Percentiles rank a stretch among this genome's conserved stretches.
These are phyloP conservation scores for Psittacula derbiana DNA, from an alignment of 2,797 vertebrate genomes.

Conservation along the genomic window DNA sequence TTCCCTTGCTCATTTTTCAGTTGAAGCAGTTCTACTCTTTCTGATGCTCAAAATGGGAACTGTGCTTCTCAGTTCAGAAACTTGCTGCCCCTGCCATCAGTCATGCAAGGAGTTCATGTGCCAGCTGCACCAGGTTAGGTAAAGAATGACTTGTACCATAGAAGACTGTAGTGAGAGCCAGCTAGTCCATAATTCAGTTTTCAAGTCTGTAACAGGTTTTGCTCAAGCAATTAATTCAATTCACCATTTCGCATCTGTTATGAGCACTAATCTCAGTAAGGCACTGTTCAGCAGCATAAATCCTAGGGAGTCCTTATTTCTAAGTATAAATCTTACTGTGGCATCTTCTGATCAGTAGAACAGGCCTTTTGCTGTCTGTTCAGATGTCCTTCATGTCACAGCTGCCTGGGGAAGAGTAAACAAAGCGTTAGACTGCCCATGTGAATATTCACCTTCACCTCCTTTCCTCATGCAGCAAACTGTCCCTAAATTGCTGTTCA, in stretches of 20 bases:
- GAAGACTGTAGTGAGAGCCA: not conserved
- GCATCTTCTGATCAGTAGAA: not conserved
- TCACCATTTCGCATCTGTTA: not conserved
- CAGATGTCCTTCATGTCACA: not conserved
- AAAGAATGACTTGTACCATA: not conserved
- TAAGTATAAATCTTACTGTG: not conserved
- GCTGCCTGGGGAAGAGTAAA: not conserved
- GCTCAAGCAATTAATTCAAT: conserved; percentile 1
- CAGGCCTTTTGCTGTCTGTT: not conserved
- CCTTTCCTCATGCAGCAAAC: not conserved
- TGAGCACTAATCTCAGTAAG: not conserved
- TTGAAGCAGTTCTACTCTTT: not conserved
- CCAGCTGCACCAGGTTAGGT: not conserved
- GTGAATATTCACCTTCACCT: not conserved
- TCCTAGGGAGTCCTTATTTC: not conserved
- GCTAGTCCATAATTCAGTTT: conserved; percentile 5
- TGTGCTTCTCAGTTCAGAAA: not conserved
- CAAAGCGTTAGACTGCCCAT: not conserved
- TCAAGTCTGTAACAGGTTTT: not conserved
- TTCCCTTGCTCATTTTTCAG: not conserved
- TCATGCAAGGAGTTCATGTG: not conserved
- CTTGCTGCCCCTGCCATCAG: not conserved
- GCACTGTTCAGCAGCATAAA: not conserved
- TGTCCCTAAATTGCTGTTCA: not conserved
- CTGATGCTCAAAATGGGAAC: not conserved